phyloP scores from a whole-genome alignment of 2,113 vertebrate genomes.

The Gobiocypris rarus region DNA sequence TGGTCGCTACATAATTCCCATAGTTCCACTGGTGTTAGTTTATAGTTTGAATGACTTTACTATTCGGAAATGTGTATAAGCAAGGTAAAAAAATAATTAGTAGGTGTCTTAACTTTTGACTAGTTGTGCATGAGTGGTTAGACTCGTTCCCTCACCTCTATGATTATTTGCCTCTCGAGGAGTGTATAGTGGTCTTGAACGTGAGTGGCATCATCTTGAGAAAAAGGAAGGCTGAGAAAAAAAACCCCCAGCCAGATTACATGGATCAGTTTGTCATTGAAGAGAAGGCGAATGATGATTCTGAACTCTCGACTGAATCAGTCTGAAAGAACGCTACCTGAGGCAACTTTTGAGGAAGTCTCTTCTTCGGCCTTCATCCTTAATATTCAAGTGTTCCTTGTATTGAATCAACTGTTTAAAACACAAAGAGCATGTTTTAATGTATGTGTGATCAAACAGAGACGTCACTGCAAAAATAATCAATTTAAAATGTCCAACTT shows the following conservation, averaged over 20 bases:
- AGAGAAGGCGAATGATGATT: not conserved
- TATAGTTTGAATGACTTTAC: not conserved
- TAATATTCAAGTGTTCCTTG: conserved; percentile 87
- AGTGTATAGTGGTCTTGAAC: conserved; percentile 92
- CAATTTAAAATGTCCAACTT: not conserved
- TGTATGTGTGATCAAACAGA: not conserved
- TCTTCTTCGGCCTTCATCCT: conserved; percentile 84
- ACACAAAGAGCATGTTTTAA: conserved; percentile 44
- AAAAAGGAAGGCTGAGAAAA: conserved; percentile 85
- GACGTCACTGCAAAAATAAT: not conserved
- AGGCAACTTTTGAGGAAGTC: conserved; percentile 93
- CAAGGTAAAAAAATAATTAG: not conserved
- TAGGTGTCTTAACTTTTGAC: no score
- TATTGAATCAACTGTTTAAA: conserved; percentile 87
- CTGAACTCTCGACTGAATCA: not conserved
- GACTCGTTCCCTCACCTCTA: conserved; percentile 81
- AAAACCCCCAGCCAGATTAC: not conserved
- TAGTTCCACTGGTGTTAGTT: not conserved
- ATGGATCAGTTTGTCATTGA: not conserved
- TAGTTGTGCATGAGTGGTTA: not conserved
- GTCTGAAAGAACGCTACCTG: conserved; percentile 74
- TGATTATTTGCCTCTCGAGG: conserved; percentile 93
- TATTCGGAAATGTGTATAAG: not conserved
- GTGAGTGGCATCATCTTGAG: conserved; percentile 84
- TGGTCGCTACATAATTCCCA: not conserved